A percentile compares a stretch with the other conserved stretches of the same genome.
These are phyloP conservation scores for Heliconius charithonia DNA, from an alignment of 2,888 invertebrate species.

Conservation along the genomic window DNA sequence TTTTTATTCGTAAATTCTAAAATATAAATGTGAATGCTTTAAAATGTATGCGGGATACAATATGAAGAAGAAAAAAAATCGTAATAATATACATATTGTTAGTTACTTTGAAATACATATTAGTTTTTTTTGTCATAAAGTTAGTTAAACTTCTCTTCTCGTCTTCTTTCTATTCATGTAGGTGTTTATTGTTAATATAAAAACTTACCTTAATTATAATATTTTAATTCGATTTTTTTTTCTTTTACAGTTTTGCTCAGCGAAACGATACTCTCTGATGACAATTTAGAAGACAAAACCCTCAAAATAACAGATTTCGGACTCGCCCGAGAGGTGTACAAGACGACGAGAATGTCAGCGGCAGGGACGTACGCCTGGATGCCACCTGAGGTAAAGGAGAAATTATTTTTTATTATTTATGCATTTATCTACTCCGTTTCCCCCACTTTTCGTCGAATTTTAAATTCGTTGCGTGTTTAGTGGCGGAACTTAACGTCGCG, in stretches of 20 bases:
- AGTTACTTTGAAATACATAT: no score
- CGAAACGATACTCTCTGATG: slow-evolving; percentile 90
- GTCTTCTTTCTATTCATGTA: no score
- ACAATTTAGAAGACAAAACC: slow-evolving; percentile 94
- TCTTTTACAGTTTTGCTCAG: slow-evolving; percentile 89
- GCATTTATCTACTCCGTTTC: not conserved
- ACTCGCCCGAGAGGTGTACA: slow-evolving; percentile 96
- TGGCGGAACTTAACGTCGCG: no score
- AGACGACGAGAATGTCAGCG: slow-evolving; percentile 98
- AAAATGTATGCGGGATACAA: not conserved
- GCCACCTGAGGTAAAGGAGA: slow-evolving; percentile 93
- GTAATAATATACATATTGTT: no score
- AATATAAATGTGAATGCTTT: no score
- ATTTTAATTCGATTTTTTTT: slow-evolving; percentile 37
- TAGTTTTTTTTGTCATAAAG: no score
- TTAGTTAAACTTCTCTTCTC: no score
- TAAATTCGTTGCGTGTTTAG: no score
- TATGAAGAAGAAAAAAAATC: not conserved
- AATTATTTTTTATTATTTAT: not conserved
- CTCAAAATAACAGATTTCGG: slow-evolving; percentile 99
- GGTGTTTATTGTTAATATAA: no score
- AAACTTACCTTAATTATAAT: no score
- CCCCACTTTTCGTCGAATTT: no score
- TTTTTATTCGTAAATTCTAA: no score
- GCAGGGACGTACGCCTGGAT: slow-evolving; percentile 99